phyloP scores from a whole-genome alignment of 2,113 vertebrate genomes.

The Nannobrachium achirus region DNA sequence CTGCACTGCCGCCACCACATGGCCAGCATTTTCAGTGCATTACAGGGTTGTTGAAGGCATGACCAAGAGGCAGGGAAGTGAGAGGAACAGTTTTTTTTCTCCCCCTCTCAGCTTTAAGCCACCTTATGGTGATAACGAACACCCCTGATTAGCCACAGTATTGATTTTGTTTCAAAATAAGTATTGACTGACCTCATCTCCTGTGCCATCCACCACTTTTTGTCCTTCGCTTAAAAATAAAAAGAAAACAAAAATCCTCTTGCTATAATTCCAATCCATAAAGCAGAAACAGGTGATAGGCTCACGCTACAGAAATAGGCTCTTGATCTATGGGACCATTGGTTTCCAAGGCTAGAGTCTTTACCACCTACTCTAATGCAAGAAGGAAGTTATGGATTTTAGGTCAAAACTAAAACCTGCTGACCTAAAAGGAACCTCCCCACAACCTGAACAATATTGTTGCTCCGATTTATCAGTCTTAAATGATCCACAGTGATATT shows the following conservation, averaged over 20 bases:
- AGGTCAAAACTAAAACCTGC: too few relatives aligned
- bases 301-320: too few relatives aligned
- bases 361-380: too few relatives aligned
- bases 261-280: background rate
- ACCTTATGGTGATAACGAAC: slow-evolving; percentile 2
- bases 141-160: background rate
- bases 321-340: too few relatives aligned
- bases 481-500: too few relatives aligned
- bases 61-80: background rate
- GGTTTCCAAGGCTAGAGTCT: too few relatives aligned
- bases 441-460: too few relatives aligned
- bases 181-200: background rate
- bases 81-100: background rate
- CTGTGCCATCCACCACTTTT: background rate
- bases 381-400: too few relatives aligned
- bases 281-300: background rate
- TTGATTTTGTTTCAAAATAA: slow-evolving; percentile 9
- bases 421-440: too few relatives aligned
- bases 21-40: slow-evolving; percentile 83
- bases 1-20: slow-evolving; percentile 85
- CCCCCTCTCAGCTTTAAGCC: background rate
- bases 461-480: too few relatives aligned
- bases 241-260: too few relatives aligned
- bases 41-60: background rate
- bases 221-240: background rate